phyloP scores from a whole-genome alignment of 2,888 invertebrate species.

The Tetragonula carbonaria region DNA sequence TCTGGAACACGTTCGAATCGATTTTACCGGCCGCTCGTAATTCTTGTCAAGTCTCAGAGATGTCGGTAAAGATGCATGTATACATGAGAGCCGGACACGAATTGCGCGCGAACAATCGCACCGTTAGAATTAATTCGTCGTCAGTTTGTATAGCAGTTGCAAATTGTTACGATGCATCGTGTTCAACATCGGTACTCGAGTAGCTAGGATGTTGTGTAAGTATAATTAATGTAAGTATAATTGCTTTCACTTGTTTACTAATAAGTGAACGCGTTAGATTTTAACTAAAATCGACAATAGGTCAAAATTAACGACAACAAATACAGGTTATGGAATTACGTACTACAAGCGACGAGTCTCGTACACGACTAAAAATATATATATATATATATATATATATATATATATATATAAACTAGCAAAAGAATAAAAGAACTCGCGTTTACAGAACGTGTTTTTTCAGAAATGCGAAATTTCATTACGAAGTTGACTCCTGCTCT shows the following conservation, averaged over 20 bases:
- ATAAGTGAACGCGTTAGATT: too few relatives aligned
- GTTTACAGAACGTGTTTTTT: background rate
- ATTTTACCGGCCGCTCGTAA: conserved; percentile 1
- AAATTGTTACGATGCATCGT: background rate
- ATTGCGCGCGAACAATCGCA: background rate
- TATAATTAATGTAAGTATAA: background rate
- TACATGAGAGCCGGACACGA: background rate
- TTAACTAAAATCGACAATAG: too few relatives aligned
- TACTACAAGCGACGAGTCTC: too few relatives aligned
- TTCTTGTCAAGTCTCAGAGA: conserved; percentile 14
- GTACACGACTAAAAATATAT: too few relatives aligned
- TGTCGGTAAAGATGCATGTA: conserved; percentile 16
- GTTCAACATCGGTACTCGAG: background rate
- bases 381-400: too few relatives aligned
- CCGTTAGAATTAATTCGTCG: background rate
- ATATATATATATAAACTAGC: too few relatives aligned
- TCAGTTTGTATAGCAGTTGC: background rate
- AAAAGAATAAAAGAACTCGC: background rate
- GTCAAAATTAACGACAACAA: too few relatives aligned
- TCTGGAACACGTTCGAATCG: background rate
- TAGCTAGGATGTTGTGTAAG: background rate
- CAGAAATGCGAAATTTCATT: background rate
- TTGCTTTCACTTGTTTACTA: too few relatives aligned
- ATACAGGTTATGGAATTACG: too few relatives aligned
- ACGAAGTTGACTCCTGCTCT: background rate